A percentile compares a stretch with the other conserved stretches of the same genome.
These are phyloP conservation scores for Latheticus oryzae DNA, from an alignment of 2,888 invertebrate species.

Conservation along the genomic window DNA sequence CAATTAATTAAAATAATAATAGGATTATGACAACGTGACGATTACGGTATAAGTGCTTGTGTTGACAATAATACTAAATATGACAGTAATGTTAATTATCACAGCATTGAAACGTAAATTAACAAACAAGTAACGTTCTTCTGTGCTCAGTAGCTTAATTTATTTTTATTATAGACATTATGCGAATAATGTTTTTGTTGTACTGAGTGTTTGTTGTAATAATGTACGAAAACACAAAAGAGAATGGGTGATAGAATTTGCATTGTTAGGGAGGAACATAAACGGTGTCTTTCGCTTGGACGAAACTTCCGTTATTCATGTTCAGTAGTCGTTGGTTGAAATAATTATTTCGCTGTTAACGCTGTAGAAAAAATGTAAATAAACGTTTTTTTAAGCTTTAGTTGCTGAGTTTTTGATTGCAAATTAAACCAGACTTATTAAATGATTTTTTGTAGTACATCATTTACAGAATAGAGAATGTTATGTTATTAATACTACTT, in stretches of 20 bases:
- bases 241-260: slow-evolving; percentile 1
- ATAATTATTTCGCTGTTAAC: slow-evolving; percentile 13
- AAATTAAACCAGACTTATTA: no score
- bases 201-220: slow-evolving; percentile 3
- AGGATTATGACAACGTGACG: slow-evolving; percentile 19
- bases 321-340: slow-evolving; percentile 1
- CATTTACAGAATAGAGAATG: no score
- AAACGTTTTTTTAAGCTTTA: no score
- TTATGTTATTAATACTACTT: not conserved
- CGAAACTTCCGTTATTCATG: slow-evolving; percentile 3
- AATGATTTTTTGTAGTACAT: no score
- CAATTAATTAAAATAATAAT: slow-evolving; percentile 26
- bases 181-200: slow-evolving; percentile 1
- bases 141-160: slow-evolving; percentile 1
- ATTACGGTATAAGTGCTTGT: slow-evolving; percentile 16
- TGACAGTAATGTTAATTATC: slow-evolving; percentile 6
- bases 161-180: slow-evolving; percentile 5
- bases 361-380: no score
- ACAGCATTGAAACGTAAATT: slow-evolving; percentile 8
- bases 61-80: slow-evolving; percentile 4
- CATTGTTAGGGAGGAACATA: not conserved
- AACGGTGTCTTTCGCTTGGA: not conserved
- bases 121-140: slow-evolving; percentile 2
- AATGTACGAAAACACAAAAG: slow-evolving; percentile 1
- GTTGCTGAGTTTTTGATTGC: no score